Evolutionary conservation across 2,797 vertebrate genomes (phyloP).

Genomic region (Labroides dimidiatus): DNA sequence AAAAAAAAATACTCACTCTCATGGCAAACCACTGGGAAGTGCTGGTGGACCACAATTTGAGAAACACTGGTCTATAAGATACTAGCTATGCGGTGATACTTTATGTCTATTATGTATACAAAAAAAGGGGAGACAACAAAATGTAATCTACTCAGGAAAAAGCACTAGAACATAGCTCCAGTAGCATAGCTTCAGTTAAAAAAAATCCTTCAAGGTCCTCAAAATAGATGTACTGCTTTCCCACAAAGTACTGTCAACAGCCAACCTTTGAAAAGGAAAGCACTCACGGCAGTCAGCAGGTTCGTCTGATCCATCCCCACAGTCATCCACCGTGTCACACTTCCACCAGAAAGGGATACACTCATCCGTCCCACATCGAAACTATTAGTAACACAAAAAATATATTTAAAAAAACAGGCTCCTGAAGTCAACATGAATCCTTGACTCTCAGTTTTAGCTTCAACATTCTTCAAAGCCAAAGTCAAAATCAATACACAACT

Average conservation of each 20-base stretch:
- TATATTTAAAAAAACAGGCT: conserved; percentile 7
- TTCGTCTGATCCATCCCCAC: conserved; percentile 97
- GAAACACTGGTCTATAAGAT: neutral
- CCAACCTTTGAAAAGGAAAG: conserved; percentile 21
- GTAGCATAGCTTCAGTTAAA: neutral
- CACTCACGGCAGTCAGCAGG: conserved; percentile 96
- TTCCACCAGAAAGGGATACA: conserved; percentile 99
- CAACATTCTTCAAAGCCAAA: conserved; percentile 59
- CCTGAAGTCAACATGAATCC: conserved; percentile 38
- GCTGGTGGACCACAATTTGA: too few species aligned
- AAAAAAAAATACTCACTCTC: too few species aligned
- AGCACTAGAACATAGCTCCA: neutral
- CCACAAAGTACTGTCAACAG: conserved; percentile 4
- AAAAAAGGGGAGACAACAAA: neutral
- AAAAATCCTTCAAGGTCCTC: neutral
- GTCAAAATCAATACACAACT: conserved; percentile 52
- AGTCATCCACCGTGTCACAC: conserved; percentile 98
- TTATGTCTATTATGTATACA: conserved; percentile 2
- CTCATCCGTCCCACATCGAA: conserved; percentile 97
- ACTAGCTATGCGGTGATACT: neutral
- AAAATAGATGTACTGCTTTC: neutral
- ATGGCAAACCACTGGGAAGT: too few species aligned
- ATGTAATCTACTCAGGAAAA: neutral
- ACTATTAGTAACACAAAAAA: conserved; percentile 79
- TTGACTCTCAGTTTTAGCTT: conserved; percentile 18